Conservation (phyloP, 92 coral and sea anemone species). For the Phymanthus crucifer region DNA sequence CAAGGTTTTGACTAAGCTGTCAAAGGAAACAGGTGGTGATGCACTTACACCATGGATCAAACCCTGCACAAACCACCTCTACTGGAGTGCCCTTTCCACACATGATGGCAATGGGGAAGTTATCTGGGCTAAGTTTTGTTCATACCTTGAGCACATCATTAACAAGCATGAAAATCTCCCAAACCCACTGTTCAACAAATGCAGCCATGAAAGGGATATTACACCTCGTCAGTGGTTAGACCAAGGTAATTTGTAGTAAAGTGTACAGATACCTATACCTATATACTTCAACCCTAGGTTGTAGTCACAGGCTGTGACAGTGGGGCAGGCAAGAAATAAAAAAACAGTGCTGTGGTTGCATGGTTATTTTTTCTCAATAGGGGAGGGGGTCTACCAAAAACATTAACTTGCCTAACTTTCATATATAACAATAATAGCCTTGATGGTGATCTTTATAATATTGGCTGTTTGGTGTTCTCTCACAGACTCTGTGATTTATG, state of each 20-base stretch:
- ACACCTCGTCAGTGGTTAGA: too few relatives aligned
- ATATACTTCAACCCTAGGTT: too few relatives aligned
- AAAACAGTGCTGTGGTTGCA: too few relatives aligned
- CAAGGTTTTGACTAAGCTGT: neutral
- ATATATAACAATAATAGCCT: too few relatives aligned
- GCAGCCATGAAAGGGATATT: neutral
- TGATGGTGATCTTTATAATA: neutral
- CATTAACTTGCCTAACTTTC: too few relatives aligned
- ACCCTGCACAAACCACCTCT: neutral
- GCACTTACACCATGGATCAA: neutral
- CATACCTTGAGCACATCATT: neutral
- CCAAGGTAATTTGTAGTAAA: too few relatives aligned
- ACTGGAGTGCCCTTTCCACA: neutral
- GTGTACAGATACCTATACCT: too few relatives aligned
- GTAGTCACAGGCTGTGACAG: too few relatives aligned
- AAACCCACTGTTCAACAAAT: neutral
- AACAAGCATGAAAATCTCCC: neutral
- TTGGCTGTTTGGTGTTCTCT: neutral
- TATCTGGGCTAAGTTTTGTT: neutral
- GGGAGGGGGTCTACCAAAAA: too few relatives aligned
- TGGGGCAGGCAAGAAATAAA: too few relatives aligned
- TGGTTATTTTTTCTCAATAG: too few relatives aligned
- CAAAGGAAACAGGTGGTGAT: neutral
- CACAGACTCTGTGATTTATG: constrained; percentile 39
- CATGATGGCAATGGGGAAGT: neutral